Conservation (phyloP, 1,140 invertebrate genomes). For the Episyrphus balteatus region DNA sequence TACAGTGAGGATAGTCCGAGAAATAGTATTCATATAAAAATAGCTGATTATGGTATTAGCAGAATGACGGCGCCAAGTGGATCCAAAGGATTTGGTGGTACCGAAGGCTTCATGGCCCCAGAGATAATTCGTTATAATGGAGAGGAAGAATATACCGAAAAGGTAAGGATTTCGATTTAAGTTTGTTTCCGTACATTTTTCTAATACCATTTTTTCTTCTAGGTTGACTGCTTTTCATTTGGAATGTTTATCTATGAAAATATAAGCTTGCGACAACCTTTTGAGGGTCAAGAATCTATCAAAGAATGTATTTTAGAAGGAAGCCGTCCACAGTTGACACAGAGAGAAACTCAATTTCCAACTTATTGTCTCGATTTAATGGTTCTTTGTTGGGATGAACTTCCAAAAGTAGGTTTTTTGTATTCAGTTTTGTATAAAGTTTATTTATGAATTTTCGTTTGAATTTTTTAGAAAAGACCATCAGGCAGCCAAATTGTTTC, state of each 20-base stretch:
- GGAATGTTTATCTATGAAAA: conserved; percentile 99
- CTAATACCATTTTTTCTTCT: conserved; percentile 8
- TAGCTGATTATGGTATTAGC: conserved; percentile 95
- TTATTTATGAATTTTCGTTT: not conserved
- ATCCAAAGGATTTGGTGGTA: conserved; percentile 95
- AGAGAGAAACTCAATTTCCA: conserved; percentile 74
- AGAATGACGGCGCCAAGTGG: conserved; percentile 76
- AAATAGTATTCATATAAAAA: conserved; percentile 72
- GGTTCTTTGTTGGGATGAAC: conserved; percentile 89
- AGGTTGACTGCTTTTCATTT: conserved; percentile 97
- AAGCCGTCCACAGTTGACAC: conserved; percentile 74
- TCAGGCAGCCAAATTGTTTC: conserved; percentile 88
- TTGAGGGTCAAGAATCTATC: conserved; percentile 88
- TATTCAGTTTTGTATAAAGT: conserved; percentile 30
- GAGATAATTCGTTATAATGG: conserved; percentile 97
- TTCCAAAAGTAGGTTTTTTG: conserved; percentile 44
- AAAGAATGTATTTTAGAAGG: conserved; percentile 94
- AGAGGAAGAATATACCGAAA: conserved; percentile 97
- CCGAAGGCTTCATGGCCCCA: conserved; percentile 97
- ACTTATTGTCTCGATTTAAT: conserved; percentile 88
- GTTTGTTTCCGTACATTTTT: conserved; percentile 2
- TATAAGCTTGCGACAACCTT: conserved; percentile 84
- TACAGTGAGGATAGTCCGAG: conserved; percentile 43
- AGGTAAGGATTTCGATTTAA: conserved; percentile 48
- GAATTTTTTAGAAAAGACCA: conserved; percentile 49